Conservation (phyloP, 1,140 invertebrate species). For the Myzus persicae region DNA sequence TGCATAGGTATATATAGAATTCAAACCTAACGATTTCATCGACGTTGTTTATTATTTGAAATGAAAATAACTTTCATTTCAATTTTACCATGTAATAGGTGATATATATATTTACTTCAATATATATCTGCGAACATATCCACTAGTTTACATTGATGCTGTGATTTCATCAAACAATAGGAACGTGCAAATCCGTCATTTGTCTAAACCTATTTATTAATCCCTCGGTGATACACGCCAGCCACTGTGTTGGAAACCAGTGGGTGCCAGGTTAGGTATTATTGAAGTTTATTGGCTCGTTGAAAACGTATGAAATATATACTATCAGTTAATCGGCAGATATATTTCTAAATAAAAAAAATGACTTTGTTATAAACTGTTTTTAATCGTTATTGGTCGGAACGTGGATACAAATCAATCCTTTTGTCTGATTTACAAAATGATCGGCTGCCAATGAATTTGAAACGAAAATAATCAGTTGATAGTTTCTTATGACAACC, state of each 20-base stretch:
- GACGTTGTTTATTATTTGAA: neutral
- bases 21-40: neutral
- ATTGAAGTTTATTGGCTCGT: neutral
- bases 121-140: neutral
- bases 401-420: neutral
- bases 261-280: neutral
- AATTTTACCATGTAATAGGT: neutral
- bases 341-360: neutral
- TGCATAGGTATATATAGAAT: too few relatives aligned
- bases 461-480: too few relatives aligned
- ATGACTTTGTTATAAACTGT: neutral
- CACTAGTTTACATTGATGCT: neutral
- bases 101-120: neutral
- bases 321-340: neutral
- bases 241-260: too few relatives aligned
- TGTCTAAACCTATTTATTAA: neutral
- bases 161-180: neutral
- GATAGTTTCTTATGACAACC: too few relatives aligned
- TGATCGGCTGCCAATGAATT: too few relatives aligned
- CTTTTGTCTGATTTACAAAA: neutral
- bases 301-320: neutral
- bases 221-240: neutral
- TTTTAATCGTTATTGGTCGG: neutral
- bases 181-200: neutral
- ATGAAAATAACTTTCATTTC: neutral